Evolutionary conservation across 2,797 vertebrate genomes (phyloP), one percentile per base, ranked within the genome.

Genomic region (Phataginus tetradactyla): DNA sequence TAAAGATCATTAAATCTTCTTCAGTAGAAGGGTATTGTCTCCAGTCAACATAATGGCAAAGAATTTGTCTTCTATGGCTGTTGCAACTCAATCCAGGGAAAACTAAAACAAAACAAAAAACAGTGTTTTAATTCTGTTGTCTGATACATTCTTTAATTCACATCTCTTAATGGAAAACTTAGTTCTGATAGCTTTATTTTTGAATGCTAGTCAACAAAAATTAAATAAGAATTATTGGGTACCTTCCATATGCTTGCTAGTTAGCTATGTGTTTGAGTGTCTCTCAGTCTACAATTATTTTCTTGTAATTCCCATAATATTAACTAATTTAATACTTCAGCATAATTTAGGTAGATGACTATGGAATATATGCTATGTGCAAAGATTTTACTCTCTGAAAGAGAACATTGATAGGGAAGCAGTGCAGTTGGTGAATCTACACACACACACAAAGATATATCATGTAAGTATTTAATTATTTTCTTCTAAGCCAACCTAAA

Each of bases 401-500:
- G 39, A 78, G 39, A 69, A n/a, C n/a, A 34, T 51, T 85, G 29
- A 69, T 59, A 77, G 39, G 25, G 61, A 81, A 95, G 91, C 88
- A 64, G 80, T 71, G 14, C 78, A 95, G 77, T 37, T 87, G 20
- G 59, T 75, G 32, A 83, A n/a, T 71, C n/a, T 3, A 25, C 17
- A 32, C 18, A 61, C 27, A 64, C 42, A 86, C 63, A 72, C 18
- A 84, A 51, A 94, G 80, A 84, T 97, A 69, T 88, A 53, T 86
- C 49, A 71, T 90, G n/a, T 80, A 90, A 91, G 64, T 85, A 85
- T 79, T 97, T 96, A 87, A 90, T 93, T 90, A n/a, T 91, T 96
- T 91, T 91, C 37, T 94, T 92, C 37, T 94, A 95, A 87, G 61
- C 57, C 90, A 95, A 94, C 87, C 77, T 95, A 95, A 96, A 97